Evolutionary conservation across 1,140 invertebrate species (phyloP).

Genomic region (Drosophila parvula): DNA sequence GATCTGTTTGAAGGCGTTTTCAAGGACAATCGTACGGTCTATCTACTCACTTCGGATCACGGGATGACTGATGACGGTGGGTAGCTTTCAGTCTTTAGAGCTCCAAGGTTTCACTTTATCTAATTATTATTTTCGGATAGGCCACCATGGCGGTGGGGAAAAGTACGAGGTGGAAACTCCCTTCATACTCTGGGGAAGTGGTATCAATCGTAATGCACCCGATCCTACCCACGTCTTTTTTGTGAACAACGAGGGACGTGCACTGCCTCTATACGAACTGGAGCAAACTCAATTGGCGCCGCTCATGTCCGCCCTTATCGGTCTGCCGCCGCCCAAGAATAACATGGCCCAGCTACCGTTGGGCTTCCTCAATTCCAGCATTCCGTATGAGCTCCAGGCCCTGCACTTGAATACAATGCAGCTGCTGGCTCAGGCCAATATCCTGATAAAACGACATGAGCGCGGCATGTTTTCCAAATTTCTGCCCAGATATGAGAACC

Average conservation of each 20-base stretch:
- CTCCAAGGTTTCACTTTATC: too few species aligned
- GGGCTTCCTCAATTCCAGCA: conserved; percentile 8
- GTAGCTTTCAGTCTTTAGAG: neutral
- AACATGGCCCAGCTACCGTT: conserved; percentile 26
- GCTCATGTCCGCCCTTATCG: conserved; percentile 76
- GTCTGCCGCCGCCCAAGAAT: conserved; percentile 31
- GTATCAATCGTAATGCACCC: conserved; percentile 1
- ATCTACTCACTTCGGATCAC: conserved; percentile 97
- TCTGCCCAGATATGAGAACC: conserved; percentile 34
- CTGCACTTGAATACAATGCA: conserved; percentile 63
- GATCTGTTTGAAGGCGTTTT: conserved; percentile 90
- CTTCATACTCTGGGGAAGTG: conserved; percentile 33
- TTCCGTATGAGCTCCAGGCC: conserved; percentile 86
- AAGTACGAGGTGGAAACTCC: conserved; percentile 17
- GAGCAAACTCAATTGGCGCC: conserved; percentile 27
- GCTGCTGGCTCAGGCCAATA: conserved; percentile 13
- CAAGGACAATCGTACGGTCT: conserved; percentile 92
- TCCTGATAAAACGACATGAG: conserved; percentile 38
- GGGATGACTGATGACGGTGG: conserved; percentile 98
- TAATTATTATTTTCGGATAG: conserved; percentile 33
- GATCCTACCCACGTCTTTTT: neutral
- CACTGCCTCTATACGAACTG: conserved; percentile 6
- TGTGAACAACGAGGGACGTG: conserved; percentile 1
- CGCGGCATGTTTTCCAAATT: conserved; percentile 42
- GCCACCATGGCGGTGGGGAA: conserved; percentile 91